Base-by-base conservation (phyloP, 1,140 invertebrate species). In the Penaeus indicus region DNA sequence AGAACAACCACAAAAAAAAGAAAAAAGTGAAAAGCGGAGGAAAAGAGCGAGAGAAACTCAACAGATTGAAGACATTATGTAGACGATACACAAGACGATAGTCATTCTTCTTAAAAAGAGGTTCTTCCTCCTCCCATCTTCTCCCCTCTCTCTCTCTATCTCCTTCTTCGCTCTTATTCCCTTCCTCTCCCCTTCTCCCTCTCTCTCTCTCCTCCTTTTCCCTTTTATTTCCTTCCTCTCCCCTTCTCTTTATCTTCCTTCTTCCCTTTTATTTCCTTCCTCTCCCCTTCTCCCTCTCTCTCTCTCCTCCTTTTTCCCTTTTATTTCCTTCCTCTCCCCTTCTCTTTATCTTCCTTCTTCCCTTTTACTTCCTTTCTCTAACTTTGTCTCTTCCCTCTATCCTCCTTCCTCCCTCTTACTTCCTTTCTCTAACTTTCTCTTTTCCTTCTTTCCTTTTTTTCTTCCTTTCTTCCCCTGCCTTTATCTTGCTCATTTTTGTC, bases 381-480 rank as follows among this genome's bases (percentile, higher is more conserved):
- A 22, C 72, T 25, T 22, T 11, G 16, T 32, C 16, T 25, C 27
- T 22, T 77, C 32, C 16, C 32, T 77, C 13, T 16, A 16, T 77
- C 32, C 27, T 25, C 32, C 11, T 25, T 27, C 13, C 11, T 77
- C 32, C 25, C 32, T 16, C 32, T 27, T 32, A 22, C 25, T 27
- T 77, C 72, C 54, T 81, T 61, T 62, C 25, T 27, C 79, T 81
- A 27, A 61, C 25, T 81, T 61, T 81, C 61, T 19, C 54, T 62
- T 47, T 81, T 61, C 22, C 25, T 62, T n/a, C 32, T 61, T 63
- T 47, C 32, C 72, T 32, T 25, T 77, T 25, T 32, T 27, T 32
- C 27, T 77, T 25, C 32, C 72, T 77, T 25, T 77, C 72, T 77
- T 25, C 32, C 72, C 32, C 72, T 27, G 13, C 32, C 27, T 32